phyloP scores from a whole-genome alignment of 2,113 vertebrate species.

The Istiophorus platypterus region DNA sequence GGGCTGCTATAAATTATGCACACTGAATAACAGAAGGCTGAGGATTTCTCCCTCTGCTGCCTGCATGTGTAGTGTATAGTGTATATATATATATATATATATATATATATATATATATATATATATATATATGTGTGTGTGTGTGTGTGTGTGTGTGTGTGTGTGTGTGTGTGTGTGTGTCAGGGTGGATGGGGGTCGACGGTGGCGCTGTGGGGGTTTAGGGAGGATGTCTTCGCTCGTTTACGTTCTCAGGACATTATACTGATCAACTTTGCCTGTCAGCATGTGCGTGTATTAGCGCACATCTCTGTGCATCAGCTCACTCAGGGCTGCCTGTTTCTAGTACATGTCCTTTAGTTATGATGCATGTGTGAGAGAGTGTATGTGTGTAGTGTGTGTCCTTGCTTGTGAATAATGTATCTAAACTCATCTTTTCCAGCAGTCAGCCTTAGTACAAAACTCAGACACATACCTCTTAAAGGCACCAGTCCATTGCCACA shows the following conservation, averaged over 20 bases:
- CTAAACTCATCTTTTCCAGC: conserved; percentile 67
- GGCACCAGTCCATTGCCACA: conserved; percentile 61
- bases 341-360: conserved; percentile 64
- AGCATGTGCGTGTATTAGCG: conserved; percentile 14
- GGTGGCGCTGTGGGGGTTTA: conserved; percentile 34
- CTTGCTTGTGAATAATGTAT: conserved; percentile 78
- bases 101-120: too few species aligned
- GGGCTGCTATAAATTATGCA: conserved; percentile 86
- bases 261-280: conserved; percentile 52
- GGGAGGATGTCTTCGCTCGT: conserved; percentile 23
- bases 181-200: not conserved
- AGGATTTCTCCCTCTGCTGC: conserved; percentile 75
- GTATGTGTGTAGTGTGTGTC: conserved; percentile 61
- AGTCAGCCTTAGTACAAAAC: conserved; percentile 73
- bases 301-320: conserved; percentile 33
- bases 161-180: too few species aligned
- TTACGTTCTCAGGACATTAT: conserved; percentile 26
- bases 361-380: conserved; percentile 36
- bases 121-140: conserved; percentile 6
- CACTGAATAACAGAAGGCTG: conserved; percentile 81
- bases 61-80: too few species aligned
- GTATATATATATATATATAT: too few species aligned
- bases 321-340: conserved; percentile 33
- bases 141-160: conserved; percentile 18
- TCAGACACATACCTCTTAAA: conserved; percentile 73